Evolutionary conservation across 2,113 vertebrate genomes (phyloP).

Genomic region (Corapipo altera): DNA sequence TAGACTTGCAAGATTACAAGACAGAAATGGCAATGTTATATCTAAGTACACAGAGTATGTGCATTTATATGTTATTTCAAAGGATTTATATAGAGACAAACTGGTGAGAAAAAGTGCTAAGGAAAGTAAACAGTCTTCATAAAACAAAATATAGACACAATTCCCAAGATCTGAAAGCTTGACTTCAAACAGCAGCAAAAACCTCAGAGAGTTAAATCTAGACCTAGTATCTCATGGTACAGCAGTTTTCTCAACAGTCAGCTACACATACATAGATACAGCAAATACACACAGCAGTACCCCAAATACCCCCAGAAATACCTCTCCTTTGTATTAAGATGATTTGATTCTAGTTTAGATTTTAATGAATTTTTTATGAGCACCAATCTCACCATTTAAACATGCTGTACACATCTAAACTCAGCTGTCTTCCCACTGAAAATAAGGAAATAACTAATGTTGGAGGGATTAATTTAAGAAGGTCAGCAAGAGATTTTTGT

Average conservation of each 20-base stretch:
- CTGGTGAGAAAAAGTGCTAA: not conserved
- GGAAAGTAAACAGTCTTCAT: conserved; percentile 13
- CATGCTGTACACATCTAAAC: not conserved
- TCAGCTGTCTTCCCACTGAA: not conserved
- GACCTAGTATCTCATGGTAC: not conserved
- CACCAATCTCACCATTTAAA: not conserved
- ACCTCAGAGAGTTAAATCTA: not conserved
- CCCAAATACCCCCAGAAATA: not conserved
- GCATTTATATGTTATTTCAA: not conserved
- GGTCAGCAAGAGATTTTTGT: conserved; percentile 53
- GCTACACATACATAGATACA: not conserved
- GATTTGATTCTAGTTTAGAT: not conserved
- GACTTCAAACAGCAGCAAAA: conserved; percentile 21
- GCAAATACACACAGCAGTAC: not conserved
- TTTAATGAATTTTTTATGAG: not conserved
- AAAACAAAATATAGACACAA: not conserved
- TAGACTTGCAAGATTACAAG: not conserved
- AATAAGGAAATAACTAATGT: conserved; percentile 41
- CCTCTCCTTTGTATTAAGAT: not conserved
- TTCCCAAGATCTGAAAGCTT: not conserved
- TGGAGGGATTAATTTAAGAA: conserved; percentile 52
- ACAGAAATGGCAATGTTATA: not conserved
- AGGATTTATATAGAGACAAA: not conserved
- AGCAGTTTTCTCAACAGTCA: not conserved
- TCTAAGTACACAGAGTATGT: not conserved